Evolutionary conservation across 1,140 invertebrate genomes (phyloP).

Genomic region (Drosophila navojoa): DNA sequence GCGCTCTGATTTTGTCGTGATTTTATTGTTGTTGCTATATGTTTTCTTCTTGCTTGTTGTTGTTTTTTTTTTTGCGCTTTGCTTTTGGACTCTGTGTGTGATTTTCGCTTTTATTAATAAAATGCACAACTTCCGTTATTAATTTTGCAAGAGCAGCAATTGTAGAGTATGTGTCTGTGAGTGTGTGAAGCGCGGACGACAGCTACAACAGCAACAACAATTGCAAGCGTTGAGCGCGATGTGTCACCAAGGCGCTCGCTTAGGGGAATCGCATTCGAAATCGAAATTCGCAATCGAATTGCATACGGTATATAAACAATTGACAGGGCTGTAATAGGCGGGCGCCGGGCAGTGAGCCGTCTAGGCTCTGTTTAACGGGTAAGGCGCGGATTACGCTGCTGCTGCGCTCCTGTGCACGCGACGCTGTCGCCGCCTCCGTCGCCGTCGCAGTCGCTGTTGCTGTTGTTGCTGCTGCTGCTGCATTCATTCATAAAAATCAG

Average conservation of each 20-base stretch:
- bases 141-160: constrained; percentile 80
- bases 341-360: not conserved
- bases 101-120: constrained; percentile 82
- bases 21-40: constrained; percentile 16
- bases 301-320: constrained; percentile 20
- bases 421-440: constrained; percentile 39
- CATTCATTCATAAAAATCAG: constrained; percentile 82
- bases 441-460: constrained; percentile 15
- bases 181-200: constrained; percentile 14
- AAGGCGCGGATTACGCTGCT: constrained; percentile 37
- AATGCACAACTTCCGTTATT: constrained; percentile 84
- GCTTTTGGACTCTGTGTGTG: constrained; percentile 47
- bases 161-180: constrained; percentile 36
- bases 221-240: constrained; percentile 39
- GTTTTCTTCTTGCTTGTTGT: not conserved
- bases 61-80: constrained; percentile 23
- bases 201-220: constrained; percentile 32
- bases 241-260: constrained; percentile 37
- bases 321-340: constrained; percentile 19
- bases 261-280: constrained; percentile 33
- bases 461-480: constrained; percentile 35
- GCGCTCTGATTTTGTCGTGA: constrained; percentile 51
- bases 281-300: constrained; percentile 32
- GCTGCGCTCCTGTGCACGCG: constrained; percentile 75
- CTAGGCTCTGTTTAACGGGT: not conserved